These are phyloP conservation scores for Semicossyphus pulcher DNA, from an alignment of 2,113 vertebrate genomes.

Conservation along the genomic window DNA sequence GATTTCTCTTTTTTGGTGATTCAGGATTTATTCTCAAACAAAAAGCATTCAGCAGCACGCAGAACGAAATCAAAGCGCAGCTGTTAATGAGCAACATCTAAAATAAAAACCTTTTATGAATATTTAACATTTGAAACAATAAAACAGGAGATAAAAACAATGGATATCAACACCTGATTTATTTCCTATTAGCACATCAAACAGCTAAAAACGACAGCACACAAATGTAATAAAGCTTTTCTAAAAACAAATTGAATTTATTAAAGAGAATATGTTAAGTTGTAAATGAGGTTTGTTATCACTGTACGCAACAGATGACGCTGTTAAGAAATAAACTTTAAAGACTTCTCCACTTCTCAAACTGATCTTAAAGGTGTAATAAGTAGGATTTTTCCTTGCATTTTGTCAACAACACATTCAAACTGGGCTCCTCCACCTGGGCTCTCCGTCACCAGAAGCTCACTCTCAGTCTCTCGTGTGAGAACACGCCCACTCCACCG, in stretches of 20 bases:
- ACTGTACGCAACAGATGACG: background rate
- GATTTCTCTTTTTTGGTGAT: background rate
- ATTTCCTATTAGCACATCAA: constrained; percentile 36
- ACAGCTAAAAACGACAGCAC: background rate
- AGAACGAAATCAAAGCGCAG: constrained; percentile 37
- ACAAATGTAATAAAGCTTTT: background rate
- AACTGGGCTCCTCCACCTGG: too few relatives aligned
- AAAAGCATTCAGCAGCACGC: background rate
- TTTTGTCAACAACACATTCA: too few relatives aligned
- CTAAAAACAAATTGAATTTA: too few relatives aligned
- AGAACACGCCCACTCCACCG: too few relatives aligned
- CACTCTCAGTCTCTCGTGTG: too few relatives aligned
- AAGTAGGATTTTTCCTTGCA: too few relatives aligned
- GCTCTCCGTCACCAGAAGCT: too few relatives aligned
- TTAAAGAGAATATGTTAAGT: too few relatives aligned
- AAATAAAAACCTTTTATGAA: background rate
- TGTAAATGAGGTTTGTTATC: background rate
- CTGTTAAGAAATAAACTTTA: too few relatives aligned
- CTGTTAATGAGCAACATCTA: background rate
- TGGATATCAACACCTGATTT: background rate
- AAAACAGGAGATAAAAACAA: background rate
- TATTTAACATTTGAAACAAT: constrained; percentile 41
- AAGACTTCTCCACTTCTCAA: too few relatives aligned
- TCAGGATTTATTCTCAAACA: background rate
- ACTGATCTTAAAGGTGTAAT: too few relatives aligned